These are phyloP conservation scores for Therioaphis trifolii DNA, from an alignment of 2,888 invertebrate genomes.

Conservation along the genomic window DNA sequence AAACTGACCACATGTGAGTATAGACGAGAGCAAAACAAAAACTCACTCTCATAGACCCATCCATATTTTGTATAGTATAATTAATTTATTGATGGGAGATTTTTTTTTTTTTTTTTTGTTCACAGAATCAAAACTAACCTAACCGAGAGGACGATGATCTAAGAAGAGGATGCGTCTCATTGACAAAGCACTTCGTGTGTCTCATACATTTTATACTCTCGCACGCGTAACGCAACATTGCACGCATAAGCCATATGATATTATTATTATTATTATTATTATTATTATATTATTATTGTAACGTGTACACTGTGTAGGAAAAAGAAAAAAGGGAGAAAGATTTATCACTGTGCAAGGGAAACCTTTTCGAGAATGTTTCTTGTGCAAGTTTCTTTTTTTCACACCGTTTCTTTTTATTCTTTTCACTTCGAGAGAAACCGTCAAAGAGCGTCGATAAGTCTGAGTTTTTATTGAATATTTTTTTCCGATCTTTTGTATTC, in stretches of 20 bases:
- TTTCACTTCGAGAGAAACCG: slow-evolving; percentile 36
- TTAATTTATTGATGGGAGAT: background rate
- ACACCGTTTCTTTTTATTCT: slow-evolving; percentile 3
- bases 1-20: slow-evolving; percentile 55
- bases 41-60: no score
- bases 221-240: background rate
- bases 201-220: background rate
- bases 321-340: background rate
- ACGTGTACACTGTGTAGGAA: slow-evolving; percentile 34
- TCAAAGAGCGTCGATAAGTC: slow-evolving; percentile 50
- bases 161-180: no score
- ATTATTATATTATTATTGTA: background rate
- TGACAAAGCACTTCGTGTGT: no score
- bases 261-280: slow-evolving; percentile 2
- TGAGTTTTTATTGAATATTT: slow-evolving; percentile 50
- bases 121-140: no score
- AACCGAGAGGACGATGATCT: no score
- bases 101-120: background rate
- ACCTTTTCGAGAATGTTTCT: slow-evolving; percentile 2
- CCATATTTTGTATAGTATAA: background rate
- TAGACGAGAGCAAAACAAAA: background rate
- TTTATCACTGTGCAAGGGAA: slow-evolving; percentile 1
- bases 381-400: background rate
- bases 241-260: slow-evolving; percentile 31
- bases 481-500: background rate